phyloP scores from a whole-genome alignment of 2,888 invertebrate genomes.

The Dioctria rufipes region DNA sequence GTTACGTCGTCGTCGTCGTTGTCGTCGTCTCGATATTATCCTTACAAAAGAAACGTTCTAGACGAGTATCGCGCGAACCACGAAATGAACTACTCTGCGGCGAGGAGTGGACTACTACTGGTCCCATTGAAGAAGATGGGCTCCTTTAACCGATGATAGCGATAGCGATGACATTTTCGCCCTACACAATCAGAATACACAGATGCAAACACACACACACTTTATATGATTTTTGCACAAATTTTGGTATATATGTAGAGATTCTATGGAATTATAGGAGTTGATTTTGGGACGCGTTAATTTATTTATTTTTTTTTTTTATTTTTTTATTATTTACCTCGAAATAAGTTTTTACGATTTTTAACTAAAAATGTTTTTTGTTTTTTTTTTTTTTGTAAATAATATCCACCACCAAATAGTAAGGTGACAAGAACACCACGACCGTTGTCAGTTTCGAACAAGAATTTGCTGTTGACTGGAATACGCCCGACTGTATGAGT shows the following conservation, averaged over 20 bases:
- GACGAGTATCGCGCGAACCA: conserved; percentile 24
- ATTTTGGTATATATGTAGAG: too few species aligned
- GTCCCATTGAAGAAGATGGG: background rate
- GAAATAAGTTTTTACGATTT: background rate
- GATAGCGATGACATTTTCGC: conserved; percentile 5
- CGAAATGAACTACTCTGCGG: conserved; percentile 28
- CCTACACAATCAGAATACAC: background rate
- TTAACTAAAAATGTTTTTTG: background rate
- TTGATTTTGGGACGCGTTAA: too few species aligned
- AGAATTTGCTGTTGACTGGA: conserved; percentile 59
- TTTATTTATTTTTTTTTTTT: too few species aligned
- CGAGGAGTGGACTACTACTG: conserved; percentile 17
- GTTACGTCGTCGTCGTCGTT: conserved; percentile 1
- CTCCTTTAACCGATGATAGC: background rate
- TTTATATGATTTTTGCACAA: too few species aligned
- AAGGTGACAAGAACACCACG: conserved; percentile 49
- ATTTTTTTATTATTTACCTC: too few species aligned
- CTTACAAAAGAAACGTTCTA: background rate
- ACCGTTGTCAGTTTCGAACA: conserved; percentile 55
- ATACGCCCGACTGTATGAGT: conserved; percentile 58
- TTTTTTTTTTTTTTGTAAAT: too few species aligned
- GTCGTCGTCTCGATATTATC: too few species aligned
- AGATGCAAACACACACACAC: background rate
- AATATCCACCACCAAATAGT: background rate
- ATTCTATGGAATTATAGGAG: too few species aligned